phyloP scores from a whole-genome alignment of 2,888 invertebrate species.

The Neoscelio sp. region DNA sequence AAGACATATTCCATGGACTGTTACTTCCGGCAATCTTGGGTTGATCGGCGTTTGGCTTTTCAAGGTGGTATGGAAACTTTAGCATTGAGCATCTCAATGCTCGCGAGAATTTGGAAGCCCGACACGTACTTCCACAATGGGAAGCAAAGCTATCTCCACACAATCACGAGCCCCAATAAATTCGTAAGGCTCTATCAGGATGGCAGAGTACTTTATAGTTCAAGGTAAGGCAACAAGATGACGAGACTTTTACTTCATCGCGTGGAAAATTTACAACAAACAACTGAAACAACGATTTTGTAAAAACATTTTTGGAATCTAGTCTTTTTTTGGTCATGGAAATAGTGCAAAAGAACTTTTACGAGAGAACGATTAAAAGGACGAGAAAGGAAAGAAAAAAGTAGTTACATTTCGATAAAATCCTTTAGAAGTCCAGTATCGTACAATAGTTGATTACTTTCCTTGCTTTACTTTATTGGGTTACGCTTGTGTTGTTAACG shows the following conservation, averaged over 20 bases:
- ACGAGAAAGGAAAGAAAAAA: constrained; percentile 1
- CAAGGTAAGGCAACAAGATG: constrained; percentile 84
- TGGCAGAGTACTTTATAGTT: constrained; percentile 90
- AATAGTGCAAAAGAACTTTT: constrained; percentile 14
- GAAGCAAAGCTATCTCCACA: constrained; percentile 92
- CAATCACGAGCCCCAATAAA: constrained; percentile 93
- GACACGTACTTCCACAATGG: constrained; percentile 94
- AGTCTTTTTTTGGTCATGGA: no score
- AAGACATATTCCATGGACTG: constrained; percentile 95
- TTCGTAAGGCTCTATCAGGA: constrained; percentile 91
- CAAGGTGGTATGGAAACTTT: constrained; percentile 87
- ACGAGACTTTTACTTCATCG: neutral
- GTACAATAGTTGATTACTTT: neutral
- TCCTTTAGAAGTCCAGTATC: constrained; percentile 20
- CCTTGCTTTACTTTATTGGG: constrained; percentile 3
- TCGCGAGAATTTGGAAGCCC: constrained; percentile 93
- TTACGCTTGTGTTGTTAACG: constrained; percentile 18
- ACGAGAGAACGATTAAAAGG: constrained; percentile 19
- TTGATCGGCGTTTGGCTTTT: constrained; percentile 91
- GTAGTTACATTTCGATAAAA: constrained; percentile 12
- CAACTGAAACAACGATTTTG: no score
- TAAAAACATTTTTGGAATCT: neutral
- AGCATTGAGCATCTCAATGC: constrained; percentile 91
- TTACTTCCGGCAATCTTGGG: constrained; percentile 94
- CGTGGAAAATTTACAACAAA: no score